Evolutionary conservation across 1,140 invertebrate species (phyloP), one percentile per base, ranked within the genome.

Genomic region (Hypsibius dujardini): DNA sequence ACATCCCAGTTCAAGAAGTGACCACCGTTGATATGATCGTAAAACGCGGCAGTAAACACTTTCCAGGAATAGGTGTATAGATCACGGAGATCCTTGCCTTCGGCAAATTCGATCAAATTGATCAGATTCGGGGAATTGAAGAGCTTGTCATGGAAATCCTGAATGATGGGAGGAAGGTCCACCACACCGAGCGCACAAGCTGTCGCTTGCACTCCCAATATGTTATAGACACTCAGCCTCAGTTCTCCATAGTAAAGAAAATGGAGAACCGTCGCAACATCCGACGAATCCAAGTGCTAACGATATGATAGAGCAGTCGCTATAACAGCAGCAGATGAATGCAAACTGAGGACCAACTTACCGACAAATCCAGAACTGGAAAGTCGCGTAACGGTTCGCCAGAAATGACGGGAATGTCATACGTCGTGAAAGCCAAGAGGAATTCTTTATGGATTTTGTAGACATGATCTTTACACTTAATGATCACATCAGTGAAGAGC

Each of bases 221-320:
- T 56, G n/a, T 56, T 56, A n/a, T 56, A 56, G 50, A n/a, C 50
- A n/a, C n/a, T 56, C 7, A 56, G 50, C 50, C n/a, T 56, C 50
- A 56, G 50, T 56, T 56, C 50, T 7, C 50, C 50, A 56, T 56
- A 56, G 50, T 56, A 56, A n/a, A 56, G 50, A n/a, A 56, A 56
- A n/a, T 56, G 50, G n/a, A 56, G 50, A n/a, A 56, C 50, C 50
- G 50, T 56, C 7, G 50, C 50, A n/a, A 56, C 50, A 56, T 56
- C 50, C 7, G 50, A 56, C n/a, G 50, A 56, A 56, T 56, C 50
- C 50, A 56, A n/a, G n/a, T 56, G 7, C 50, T 56, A 56, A 7
- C 7, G n/a, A 56, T 56, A 7, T n/a, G 50, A 56, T 7, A 56
- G n/a, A n/a, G n/a, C n/a, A n/a, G n/a, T n/a, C n/a, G n/a, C n/a